Percentiles rank a stretch among this genome's conserved stretches.
phyloP scores from a whole-genome alignment of 2,113 vertebrate species.

The Zosterops lateralis region DNA sequence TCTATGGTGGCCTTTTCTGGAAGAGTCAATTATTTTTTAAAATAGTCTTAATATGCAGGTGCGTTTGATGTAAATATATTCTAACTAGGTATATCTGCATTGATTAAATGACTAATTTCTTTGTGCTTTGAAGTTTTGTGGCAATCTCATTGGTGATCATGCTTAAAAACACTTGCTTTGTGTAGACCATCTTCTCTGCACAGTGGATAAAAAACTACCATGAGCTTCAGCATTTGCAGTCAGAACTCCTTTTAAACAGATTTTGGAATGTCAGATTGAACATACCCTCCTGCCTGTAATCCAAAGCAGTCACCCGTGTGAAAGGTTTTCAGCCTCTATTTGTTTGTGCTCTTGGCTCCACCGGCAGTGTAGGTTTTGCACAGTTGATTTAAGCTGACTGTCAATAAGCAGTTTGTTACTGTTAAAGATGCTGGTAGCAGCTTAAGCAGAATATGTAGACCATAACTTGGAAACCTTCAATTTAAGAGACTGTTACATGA shows the following conservation, averaged over 20 bases:
- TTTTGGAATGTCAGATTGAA: background rate
- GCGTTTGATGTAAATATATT: background rate
- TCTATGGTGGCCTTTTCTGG: background rate
- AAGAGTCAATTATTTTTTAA: background rate
- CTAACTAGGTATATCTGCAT: background rate
- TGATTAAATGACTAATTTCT: background rate
- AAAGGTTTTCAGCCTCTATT: background rate
- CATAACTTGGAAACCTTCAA: background rate
- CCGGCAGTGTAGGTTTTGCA: background rate
- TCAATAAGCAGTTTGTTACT: background rate
- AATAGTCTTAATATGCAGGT: background rate
- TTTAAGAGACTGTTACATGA: background rate
- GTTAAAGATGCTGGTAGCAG: background rate
- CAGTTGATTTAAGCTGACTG: background rate
- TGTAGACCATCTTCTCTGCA: background rate
- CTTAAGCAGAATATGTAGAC: background rate
- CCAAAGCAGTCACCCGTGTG: background rate
- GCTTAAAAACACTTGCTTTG: background rate
- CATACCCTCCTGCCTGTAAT: background rate
- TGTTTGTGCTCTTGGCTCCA: background rate
- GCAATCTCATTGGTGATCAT: background rate
- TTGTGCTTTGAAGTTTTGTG: background rate
- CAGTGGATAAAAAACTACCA: background rate
- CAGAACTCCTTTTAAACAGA: background rate
- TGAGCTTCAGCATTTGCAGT: background rate